These are phyloP conservation scores for Brachionus angularis DNA, from an alignment of 1,140 invertebrate genomes.

Conservation along the genomic window DNA sequence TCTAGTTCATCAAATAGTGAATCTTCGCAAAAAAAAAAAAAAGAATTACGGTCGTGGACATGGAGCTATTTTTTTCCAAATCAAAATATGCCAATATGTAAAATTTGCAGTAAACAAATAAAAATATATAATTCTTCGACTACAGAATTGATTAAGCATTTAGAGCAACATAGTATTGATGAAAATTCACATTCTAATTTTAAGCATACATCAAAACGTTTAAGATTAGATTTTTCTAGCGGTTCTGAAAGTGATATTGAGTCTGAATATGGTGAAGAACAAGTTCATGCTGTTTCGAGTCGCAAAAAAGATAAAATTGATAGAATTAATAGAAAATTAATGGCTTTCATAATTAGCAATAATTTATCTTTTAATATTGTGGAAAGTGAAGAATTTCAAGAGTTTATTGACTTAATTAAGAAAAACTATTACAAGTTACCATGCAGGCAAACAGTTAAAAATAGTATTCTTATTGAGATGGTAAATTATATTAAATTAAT, in stretches of 20 bases:
- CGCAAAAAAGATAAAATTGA: not conserved
- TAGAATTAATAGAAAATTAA: not conserved
- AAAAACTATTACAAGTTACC: not conserved
- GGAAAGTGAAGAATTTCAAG: not conserved
- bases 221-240: not conserved
- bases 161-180: not conserved
- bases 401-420: not conserved
- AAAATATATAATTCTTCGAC: not conserved
- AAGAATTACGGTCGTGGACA: too few relatives aligned
- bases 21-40: too few relatives aligned
- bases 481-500: not conserved
- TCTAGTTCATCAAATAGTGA: too few relatives aligned
- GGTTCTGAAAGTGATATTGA: not conserved
- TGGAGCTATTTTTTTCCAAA: not conserved
- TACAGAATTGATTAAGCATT: not conserved
- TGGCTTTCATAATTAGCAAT: not conserved
- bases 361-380: not conserved
- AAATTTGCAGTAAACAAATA: not conserved
- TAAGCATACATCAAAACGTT: not conserved
- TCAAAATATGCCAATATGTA: not conserved
- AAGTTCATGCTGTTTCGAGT: not conserved
- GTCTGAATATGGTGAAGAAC: not conserved
- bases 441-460: not conserved
- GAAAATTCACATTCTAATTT: not conserved
- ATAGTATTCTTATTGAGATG: not conserved